Conservation (phyloP, 92 coral and sea anemone genomes). For the Actinostola sp. region DNA sequence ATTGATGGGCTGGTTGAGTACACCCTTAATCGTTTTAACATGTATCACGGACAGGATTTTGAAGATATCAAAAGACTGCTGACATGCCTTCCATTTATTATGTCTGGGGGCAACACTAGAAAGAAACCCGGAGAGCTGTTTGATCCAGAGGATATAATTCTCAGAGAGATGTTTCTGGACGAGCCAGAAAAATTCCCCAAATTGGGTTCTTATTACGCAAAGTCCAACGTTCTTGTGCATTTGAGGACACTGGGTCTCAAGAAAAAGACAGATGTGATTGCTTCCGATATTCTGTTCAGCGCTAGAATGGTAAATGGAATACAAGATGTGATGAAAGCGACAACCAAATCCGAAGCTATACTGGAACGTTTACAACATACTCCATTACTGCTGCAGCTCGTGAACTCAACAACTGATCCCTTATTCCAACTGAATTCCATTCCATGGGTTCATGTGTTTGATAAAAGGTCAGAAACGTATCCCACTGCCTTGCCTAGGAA, state of each 20-base stretch:
- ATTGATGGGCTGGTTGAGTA: slow-evolving; percentile 51
- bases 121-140: slow-evolving; percentile 47
- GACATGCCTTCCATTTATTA: slow-evolving; percentile 45
- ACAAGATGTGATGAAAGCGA: neutral
- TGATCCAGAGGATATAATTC: slow-evolving; percentile 39
- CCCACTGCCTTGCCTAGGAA: slow-evolving; percentile 45
- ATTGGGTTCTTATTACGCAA: slow-evolving; percentile 7
- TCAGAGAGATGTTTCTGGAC: slow-evolving; percentile 28
- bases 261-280: slow-evolving; percentile 29
- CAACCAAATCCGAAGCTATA: slow-evolving; percentile 32
- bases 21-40: slow-evolving; percentile 32
- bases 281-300: slow-evolving; percentile 30
- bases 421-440: neutral
- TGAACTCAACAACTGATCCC: neutral
- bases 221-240: slow-evolving; percentile 29
- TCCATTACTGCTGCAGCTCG: slow-evolving; percentile 16
- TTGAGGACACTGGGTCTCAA: slow-evolving; percentile 58
- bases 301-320: slow-evolving; percentile 19
- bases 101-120: slow-evolving; percentile 20
- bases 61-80: slow-evolving; percentile 13
- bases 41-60: neutral
- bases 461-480: slow-evolving; percentile 18
- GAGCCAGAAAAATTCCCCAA: slow-evolving; percentile 64
- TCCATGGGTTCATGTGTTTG: slow-evolving; percentile 43
- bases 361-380: slow-evolving; percentile 18